phyloP scores from a whole-genome alignment of 2,113 vertebrate species.

The Pelusios castaneus region DNA sequence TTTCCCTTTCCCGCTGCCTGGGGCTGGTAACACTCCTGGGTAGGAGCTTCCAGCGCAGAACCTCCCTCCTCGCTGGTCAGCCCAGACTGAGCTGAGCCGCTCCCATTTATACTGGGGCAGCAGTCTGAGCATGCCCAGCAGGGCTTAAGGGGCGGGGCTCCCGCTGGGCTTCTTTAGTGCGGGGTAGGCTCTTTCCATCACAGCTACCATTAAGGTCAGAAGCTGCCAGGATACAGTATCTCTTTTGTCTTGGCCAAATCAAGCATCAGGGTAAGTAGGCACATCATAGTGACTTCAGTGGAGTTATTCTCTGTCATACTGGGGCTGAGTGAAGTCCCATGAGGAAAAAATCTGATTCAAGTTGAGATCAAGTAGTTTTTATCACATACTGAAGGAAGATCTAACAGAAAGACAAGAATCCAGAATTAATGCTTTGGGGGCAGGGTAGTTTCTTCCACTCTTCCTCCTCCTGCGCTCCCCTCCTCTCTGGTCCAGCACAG shows the following conservation, averaged over 20 bases:
- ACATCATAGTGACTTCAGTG: neutral
- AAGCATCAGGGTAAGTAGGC: neutral
- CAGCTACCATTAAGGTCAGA: neutral
- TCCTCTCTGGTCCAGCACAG: slow-evolving; percentile 65
- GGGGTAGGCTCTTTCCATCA: too few species aligned
- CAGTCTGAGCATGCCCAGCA: too few species aligned
- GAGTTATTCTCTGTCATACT: neutral
- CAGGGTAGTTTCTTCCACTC: neutral
- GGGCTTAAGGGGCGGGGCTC: too few species aligned
- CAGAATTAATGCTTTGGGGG: neutral
- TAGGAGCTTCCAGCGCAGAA: too few species aligned
- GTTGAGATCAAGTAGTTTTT: neutral
- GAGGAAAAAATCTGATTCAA: neutral
- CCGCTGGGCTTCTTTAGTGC: too few species aligned
- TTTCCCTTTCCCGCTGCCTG: too few species aligned
- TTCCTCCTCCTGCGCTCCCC: neutral
- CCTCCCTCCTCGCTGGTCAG: too few species aligned
- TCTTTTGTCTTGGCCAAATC: neutral
- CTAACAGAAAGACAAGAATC: neutral
- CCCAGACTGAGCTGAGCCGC: too few species aligned
- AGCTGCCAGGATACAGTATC: neutral
- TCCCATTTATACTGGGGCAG: too few species aligned
- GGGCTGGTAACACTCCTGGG: too few species aligned
- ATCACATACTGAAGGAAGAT: neutral
- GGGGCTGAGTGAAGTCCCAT: neutral